These are phyloP conservation scores for Ganaspis sp. DNA, from an alignment of 1,140 invertebrate species.

Conservation along the genomic window DNA sequence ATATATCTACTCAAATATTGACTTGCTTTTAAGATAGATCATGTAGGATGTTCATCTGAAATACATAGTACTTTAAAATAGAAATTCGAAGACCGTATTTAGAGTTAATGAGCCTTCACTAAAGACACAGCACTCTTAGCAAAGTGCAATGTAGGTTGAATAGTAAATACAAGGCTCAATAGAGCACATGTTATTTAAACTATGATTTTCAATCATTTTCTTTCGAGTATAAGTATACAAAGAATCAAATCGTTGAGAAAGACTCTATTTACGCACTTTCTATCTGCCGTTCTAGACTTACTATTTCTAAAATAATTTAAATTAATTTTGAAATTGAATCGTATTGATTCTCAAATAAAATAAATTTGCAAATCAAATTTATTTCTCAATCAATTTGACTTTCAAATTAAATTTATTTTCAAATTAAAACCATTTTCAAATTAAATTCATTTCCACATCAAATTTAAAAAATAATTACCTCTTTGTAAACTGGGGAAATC, in stretches of 20 bases:
- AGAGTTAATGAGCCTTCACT: constrained; percentile 30
- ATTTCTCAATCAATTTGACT: too few species aligned
- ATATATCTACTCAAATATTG: background rate
- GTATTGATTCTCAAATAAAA: too few species aligned
- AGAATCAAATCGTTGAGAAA: background rate
- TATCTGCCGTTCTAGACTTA: background rate
- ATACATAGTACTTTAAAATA: constrained; percentile 1
- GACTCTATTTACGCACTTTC: background rate
- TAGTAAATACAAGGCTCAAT: constrained; percentile 17
- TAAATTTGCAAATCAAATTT: too few species aligned
- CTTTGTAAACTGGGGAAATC: too few species aligned
- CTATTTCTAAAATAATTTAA: background rate
- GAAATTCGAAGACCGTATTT: constrained; percentile 8
- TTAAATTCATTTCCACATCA: too few species aligned
- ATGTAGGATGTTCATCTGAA: background rate
- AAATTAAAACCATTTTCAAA: too few species aligned
- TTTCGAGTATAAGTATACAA: background rate
- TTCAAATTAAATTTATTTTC: too few species aligned
- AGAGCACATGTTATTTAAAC: constrained; percentile 5
- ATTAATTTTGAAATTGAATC: background rate
- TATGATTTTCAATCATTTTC: constrained; percentile 17
- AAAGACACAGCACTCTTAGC: background rate
- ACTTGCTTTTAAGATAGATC: background rate
- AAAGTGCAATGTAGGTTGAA: constrained; percentile 8
- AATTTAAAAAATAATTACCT: too few species aligned